Base-by-base conservation (phyloP, 2,113 vertebrate genomes). In the Myrmophylax atrothorax region DNA sequence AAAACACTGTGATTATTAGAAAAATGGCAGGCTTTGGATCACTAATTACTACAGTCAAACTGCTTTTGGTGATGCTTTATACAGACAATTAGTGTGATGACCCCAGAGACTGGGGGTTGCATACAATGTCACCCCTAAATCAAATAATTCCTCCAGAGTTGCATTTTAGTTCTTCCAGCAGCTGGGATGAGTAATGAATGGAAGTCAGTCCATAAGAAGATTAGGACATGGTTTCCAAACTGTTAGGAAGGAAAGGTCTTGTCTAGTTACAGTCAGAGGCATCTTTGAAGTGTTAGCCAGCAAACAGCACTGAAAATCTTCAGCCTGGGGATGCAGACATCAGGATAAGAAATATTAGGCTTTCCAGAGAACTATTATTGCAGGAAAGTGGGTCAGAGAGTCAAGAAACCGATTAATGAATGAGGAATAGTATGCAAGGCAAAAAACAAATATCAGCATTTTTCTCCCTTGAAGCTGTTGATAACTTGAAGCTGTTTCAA, bases 321-420 rank as follows among this genome's bases (percentile, higher is more conserved):
- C 86, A 90, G 78, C 31, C 50, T 60, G 93, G 86, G 64, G 76
- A 67, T 62, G 37, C 93, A 94, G 94, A 89, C 84, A 78, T 52
- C 31, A 4, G 94, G 95, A 92, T 87, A 97, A 97, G 89, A 95
- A 96, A 94, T 97, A 96, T 86, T 96, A 95, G 78, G 93, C 94
- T 97, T 98, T 98, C 96, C 97, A 97, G 56, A 95, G 72, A 97
- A 94, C 79, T 97, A 97, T 97, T 98, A 98, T 95, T 97, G 94
- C 96, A 98, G 97, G 98, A 98, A 98, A 95, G 63, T 94, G 83
- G 98, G 97, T 98, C 97, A 98, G 89, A 93, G 85, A 96, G 97
- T 97, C 97, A 98, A 96, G 89, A 97, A 96, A 96, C 70, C 50
- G 18, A 96, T 97, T 97, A 97, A 97, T 72, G 97, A 97, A 87